These are phyloP conservation scores for Epizoanthus ramosus DNA, from an alignment of 92 coral and sea anemone genomes.

Conservation along the genomic window DNA sequence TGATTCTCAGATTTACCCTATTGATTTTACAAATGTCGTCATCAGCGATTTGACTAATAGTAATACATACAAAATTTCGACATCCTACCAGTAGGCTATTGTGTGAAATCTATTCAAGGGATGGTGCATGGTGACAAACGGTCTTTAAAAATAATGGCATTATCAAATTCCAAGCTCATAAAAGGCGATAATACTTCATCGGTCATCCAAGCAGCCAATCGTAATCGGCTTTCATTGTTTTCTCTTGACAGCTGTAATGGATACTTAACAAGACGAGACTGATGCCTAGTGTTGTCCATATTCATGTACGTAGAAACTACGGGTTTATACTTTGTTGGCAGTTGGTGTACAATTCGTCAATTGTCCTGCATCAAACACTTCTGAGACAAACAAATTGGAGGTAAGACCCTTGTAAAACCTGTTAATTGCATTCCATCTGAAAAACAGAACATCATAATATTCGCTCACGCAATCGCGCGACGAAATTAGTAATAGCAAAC, in stretches of 20 bases:
- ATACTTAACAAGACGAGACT: not conserved
- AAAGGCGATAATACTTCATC: constrained; percentile 18
- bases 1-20: too few relatives aligned
- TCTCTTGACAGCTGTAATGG: constrained; percentile 7
- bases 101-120: too few relatives aligned
- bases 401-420: constrained; percentile 1
- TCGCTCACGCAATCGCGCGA: constrained; percentile 16
- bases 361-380: not conserved
- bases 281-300: not conserved
- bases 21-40: too few relatives aligned
- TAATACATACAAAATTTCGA: too few relatives aligned
- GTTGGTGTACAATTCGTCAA: not conserved
- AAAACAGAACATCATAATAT: not conserved
- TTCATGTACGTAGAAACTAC: not conserved
- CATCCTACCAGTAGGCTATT: too few relatives aligned
- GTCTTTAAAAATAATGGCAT: not conserved
- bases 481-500: too few relatives aligned
- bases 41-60: too few relatives aligned
- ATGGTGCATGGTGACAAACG: not conserved
- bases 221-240: not conserved
- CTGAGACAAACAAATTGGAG: not conserved
- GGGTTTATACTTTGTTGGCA: not conserved
- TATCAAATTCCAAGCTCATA: not conserved
- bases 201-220: constrained; percentile 10
- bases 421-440: not conserved